phyloP scores from a whole-genome alignment of 2,797 vertebrate genomes.

The Pristis pectinata region DNA sequence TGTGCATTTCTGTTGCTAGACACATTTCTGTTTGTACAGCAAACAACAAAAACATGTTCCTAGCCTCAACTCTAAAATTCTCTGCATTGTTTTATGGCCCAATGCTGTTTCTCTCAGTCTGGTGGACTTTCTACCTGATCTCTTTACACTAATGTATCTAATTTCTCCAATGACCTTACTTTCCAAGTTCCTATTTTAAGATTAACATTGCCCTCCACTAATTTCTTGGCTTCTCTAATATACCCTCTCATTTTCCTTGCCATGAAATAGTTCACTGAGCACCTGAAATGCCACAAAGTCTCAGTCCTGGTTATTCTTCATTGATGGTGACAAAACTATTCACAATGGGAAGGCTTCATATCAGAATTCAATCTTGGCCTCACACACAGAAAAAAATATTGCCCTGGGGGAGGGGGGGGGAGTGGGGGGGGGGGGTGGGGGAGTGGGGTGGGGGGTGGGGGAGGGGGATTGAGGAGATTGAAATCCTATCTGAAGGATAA shows the following conservation, averaged over 20 bases:
- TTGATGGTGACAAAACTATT: not conserved
- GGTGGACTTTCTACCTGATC: not conserved
- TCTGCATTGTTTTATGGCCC: too few species aligned
- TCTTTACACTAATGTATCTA: not conserved
- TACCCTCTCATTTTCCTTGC: not conserved
- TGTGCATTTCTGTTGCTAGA: not conserved
- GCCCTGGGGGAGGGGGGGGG: too few species aligned
- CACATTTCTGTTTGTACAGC: not conserved
- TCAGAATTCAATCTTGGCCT: not conserved
- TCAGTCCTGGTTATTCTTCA: not conserved
- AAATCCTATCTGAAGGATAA: too few species aligned
- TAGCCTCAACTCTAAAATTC: not conserved
- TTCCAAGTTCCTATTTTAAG: not conserved
- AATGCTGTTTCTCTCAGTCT: not conserved
- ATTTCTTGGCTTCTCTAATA: not conserved
- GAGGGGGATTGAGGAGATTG: too few species aligned
- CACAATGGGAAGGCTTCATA: not conserved
- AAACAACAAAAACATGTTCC: too few species aligned
- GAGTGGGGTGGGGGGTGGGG: too few species aligned
- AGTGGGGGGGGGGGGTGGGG: too few species aligned
- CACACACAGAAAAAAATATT: too few species aligned
- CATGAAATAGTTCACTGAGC: not conserved
- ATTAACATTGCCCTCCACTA: too few species aligned
- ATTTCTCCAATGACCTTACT: not conserved
- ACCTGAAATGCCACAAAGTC: not conserved